Conservation (phyloP, 2,113 vertebrate genomes). For the Triplophysa dalaica region DNA sequence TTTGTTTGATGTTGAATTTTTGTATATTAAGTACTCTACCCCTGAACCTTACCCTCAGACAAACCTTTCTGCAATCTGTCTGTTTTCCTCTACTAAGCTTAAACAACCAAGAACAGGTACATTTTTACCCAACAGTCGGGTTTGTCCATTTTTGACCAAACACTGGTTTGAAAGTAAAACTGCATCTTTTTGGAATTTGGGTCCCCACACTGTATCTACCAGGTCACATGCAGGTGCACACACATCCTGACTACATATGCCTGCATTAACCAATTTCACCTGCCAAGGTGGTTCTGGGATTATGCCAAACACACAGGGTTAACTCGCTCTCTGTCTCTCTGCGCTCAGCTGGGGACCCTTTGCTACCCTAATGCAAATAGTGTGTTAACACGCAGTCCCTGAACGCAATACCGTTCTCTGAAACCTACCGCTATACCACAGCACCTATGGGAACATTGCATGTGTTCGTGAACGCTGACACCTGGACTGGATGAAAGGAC, state of each 20-base stretch:
- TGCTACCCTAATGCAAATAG: constrained; percentile 59
- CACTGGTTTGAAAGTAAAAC: too few species aligned
- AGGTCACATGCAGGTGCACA: background rate
- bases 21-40: too few species aligned
- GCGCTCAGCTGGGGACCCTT: constrained; percentile 63
- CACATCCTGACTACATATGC: background rate
- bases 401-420: constrained; percentile 45
- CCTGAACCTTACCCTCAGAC: too few species aligned
- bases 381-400: constrained; percentile 56
- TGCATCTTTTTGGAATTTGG: too few species aligned
- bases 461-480: background rate
- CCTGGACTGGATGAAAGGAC: constrained; percentile 21
- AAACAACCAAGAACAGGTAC: too few species aligned
- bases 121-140: too few species aligned
- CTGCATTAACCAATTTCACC: constrained; percentile 50
- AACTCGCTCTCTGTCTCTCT: constrained; percentile 12
- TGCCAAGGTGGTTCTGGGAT: constrained; percentile 66
- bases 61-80: too few species aligned
- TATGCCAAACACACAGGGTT: constrained; percentile 61
- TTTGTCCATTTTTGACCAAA: too few species aligned
- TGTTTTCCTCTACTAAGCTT: too few species aligned
- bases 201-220: too few species aligned
- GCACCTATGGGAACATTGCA: constrained; percentile 52
- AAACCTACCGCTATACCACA: constrained; percentile 50
- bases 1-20: too few species aligned